These are phyloP conservation scores for Microctenopoma lineatum DNA, from an alignment of 2,797 vertebrate genomes.

Conservation along the genomic window DNA sequence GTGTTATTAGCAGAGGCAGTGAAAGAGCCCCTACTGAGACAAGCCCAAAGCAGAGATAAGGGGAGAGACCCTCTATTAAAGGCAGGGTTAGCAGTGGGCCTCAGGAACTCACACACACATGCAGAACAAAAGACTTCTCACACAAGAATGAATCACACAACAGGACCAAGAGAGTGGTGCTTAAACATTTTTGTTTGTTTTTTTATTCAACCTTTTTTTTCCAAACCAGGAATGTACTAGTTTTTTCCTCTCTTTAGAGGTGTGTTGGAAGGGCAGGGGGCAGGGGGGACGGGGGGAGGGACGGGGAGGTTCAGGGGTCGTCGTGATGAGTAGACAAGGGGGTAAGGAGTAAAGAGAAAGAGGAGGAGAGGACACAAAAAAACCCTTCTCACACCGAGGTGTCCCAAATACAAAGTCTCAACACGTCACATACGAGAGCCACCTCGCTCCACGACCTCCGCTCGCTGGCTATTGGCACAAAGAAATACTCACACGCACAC, in stretches of 20 bases:
- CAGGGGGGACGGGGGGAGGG: background rate
- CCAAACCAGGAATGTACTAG: constrained; percentile 88
- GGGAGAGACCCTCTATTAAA: constrained; percentile 64
- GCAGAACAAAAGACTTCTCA: constrained; percentile 51
- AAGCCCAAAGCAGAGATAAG: constrained; percentile 67
- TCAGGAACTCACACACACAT: constrained; percentile 41
- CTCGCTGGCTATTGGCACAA: constrained; percentile 81
- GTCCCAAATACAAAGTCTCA: constrained; percentile 82
- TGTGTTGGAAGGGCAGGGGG: constrained; percentile 56
- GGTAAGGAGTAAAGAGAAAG: constrained; percentile 47
- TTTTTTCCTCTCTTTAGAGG: constrained; percentile 82
- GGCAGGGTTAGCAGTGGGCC: constrained; percentile 56
- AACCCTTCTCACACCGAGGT: constrained; percentile 74
- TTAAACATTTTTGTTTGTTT: constrained; percentile 82
- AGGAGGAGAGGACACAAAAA: constrained; percentile 70
- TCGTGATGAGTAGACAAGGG: constrained; percentile 63
- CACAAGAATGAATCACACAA: constrained; percentile 71
- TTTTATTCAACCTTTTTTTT: constrained; percentile 86
- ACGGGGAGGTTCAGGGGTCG: constrained; percentile 34
- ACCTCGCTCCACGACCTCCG: constrained; percentile 65
- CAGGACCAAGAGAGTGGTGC: constrained; percentile 75
- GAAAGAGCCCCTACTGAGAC: constrained; percentile 69
- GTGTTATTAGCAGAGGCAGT: constrained; percentile 69
- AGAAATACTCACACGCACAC: constrained; percentile 72
- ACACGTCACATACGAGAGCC: constrained; percentile 76